Evolutionary conservation across 2,888 invertebrate species (phyloP).

Genomic region (Melikaiella ostensackeni): DNA sequence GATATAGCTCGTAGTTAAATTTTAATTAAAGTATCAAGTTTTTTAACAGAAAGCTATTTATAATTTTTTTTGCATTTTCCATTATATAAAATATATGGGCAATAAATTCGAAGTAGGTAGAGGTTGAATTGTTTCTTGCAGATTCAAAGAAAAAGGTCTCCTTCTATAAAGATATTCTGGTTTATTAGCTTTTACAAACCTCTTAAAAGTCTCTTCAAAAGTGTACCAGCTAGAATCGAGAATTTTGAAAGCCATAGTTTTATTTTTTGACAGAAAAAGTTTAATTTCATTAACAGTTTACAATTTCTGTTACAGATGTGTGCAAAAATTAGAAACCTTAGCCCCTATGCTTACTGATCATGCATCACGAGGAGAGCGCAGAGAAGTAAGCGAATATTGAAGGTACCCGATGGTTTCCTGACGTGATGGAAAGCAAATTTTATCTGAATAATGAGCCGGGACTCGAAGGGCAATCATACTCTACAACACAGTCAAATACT

Average conservation of each 20-base stretch:
- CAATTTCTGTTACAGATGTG: slow-evolving; percentile 56
- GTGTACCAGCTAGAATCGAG: neutral
- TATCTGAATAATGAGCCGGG: slow-evolving; percentile 86
- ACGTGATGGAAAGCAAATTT: slow-evolving; percentile 81
- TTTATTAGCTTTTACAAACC: neutral
- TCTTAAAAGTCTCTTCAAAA: neutral
- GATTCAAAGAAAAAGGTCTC: too few species aligned
- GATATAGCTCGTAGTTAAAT: neutral
- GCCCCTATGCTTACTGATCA: slow-evolving; percentile 58
- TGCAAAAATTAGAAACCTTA: slow-evolving; percentile 51
- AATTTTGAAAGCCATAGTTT: neutral
- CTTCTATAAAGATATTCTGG: too few species aligned
- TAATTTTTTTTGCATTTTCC: neutral
- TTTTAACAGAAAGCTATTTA: neutral
- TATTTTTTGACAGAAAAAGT: neutral
- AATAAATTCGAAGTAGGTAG: neutral
- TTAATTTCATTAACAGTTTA: slow-evolving; percentile 28
- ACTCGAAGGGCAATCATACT: slow-evolving; percentile 76
- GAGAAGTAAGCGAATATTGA: slow-evolving; percentile 51
- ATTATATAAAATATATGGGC: neutral
- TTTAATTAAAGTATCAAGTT: neutral
- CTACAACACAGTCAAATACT: slow-evolving; percentile 63
- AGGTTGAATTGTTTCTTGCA: too few species aligned
- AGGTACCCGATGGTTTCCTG: slow-evolving; percentile 72
- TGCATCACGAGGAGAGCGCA: slow-evolving; percentile 47